A percentile compares a stretch with the other conserved stretches of the same genome.
phyloP scores from a whole-genome alignment of 1,140 invertebrate genomes.

The Micrasema longulum region DNA sequence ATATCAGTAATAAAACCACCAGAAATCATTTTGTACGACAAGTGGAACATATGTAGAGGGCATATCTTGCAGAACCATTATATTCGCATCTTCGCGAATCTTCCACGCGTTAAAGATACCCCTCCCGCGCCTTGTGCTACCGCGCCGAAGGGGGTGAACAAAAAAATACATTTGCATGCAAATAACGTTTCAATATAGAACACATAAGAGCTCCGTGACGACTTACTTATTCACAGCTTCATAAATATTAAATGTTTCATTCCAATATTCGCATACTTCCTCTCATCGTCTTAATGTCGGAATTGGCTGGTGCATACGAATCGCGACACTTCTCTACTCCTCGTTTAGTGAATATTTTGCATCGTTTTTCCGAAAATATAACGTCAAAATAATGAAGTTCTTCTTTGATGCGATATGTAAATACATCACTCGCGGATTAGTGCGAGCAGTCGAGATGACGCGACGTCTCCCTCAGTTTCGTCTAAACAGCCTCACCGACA shows the following conservation, averaged over 20 bases:
- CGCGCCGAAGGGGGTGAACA: constrained; percentile 5
- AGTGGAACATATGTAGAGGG: constrained; percentile 5
- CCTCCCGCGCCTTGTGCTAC: background rate
- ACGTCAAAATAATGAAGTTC: background rate
- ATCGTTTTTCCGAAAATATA: background rate
- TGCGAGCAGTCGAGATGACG: background rate
- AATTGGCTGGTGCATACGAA: constrained; percentile 10
- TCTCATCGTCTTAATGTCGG: constrained; percentile 38
- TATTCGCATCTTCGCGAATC: background rate
- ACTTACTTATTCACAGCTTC: constrained; percentile 53
- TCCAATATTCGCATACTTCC: constrained; percentile 49
- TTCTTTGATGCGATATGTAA: constrained; percentile 1
- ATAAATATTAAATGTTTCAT: constrained; percentile 54
- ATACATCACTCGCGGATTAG: background rate
- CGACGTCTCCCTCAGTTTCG: constrained; percentile 1
- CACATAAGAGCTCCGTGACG: constrained; percentile 51
- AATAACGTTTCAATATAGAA: constrained; percentile 53
- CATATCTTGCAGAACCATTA: constrained; percentile 9
- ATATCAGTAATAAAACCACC: constrained; percentile 20
- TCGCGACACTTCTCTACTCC: background rate
- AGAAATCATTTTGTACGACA: constrained; percentile 23
- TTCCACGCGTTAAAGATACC: constrained; percentile 26
- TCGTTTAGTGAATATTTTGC: background rate
- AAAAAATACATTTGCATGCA: constrained; percentile 50
- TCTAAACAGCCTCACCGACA: constrained; percentile 22